Percentiles rank a stretch among this genome's conserved stretches.
Conservation (phyloP, 2,797 vertebrate genomes). For the Oryzias dopingdopingensis region DNA sequence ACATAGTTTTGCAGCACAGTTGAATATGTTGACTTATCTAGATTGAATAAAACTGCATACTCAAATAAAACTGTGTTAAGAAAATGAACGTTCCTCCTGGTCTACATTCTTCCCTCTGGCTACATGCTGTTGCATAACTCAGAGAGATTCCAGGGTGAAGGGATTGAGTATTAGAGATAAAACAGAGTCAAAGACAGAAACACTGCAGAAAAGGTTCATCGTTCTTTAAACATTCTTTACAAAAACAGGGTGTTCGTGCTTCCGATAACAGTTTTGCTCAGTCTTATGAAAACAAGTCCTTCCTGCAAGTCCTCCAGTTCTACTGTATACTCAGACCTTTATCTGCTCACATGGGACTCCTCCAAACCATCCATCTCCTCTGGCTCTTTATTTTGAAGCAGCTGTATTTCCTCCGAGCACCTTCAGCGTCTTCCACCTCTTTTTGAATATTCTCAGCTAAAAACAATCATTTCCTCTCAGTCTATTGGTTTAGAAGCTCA, state of each 20-base stretch:
- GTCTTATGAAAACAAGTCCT: constrained; percentile 20
- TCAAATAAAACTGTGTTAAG: too few relatives aligned
- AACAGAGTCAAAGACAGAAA: constrained; percentile 1
- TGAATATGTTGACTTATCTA: too few relatives aligned
- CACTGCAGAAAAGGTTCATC: background rate
- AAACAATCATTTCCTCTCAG: constrained; percentile 2
- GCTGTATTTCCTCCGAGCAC: constrained; percentile 49
- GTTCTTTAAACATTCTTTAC: background rate
- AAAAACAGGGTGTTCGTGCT: constrained; percentile 21
- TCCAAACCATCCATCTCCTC: constrained; percentile 47
- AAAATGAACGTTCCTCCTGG: too few relatives aligned
- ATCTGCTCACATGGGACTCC: constrained; percentile 46
- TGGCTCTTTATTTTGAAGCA: constrained; percentile 37
- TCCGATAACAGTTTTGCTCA: constrained; percentile 37
- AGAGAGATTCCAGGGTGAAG: constrained; percentile 26
- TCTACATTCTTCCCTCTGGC: too few relatives aligned
- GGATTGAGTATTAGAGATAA: too few relatives aligned
- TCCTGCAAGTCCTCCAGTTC: constrained; percentile 21
- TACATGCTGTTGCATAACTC: background rate
- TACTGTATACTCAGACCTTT: constrained; percentile 32
- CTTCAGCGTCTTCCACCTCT: constrained; percentile 51
- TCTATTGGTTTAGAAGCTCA: too few relatives aligned
- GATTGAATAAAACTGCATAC: too few relatives aligned
- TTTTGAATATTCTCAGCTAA: constrained; percentile 39
- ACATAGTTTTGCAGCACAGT: too few relatives aligned